phyloP scores from a whole-genome alignment of 2,113 vertebrate species.

The Elephantulus edwardii region DNA sequence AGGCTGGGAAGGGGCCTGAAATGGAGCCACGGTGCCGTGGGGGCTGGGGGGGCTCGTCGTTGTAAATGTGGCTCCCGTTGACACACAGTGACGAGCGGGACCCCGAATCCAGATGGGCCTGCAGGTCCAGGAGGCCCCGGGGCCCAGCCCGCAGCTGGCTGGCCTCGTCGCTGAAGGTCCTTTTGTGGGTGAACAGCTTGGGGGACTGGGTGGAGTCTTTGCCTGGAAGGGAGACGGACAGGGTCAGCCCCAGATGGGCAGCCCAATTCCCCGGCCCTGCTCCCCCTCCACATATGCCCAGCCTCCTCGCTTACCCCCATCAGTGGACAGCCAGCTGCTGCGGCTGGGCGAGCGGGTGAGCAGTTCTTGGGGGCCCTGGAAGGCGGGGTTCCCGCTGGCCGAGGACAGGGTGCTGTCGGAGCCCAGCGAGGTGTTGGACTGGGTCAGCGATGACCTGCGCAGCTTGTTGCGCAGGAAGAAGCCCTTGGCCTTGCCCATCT shows the following conservation, averaged over 20 bases:
- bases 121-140: constrained; percentile 83
- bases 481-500: constrained; percentile 89
- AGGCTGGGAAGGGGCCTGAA: constrained; percentile 80
- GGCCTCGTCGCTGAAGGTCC: constrained; percentile 88
- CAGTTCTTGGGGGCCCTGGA: constrained; percentile 86
- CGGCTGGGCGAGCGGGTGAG: constrained; percentile 87
- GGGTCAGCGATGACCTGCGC: constrained; percentile 92
- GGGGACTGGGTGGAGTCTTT: constrained; percentile 86
- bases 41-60: constrained; percentile 73
- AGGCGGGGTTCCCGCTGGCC: constrained; percentile 89
- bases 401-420: constrained; percentile 96
- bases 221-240: constrained; percentile 53
- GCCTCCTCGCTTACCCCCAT: constrained; percentile 87
- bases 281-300: not conserved
- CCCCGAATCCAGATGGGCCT: constrained; percentile 83
- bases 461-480: constrained; percentile 93
- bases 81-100: constrained; percentile 90
- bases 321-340: constrained; percentile 91
- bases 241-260: rapidly evolving
- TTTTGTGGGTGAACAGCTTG: constrained; percentile 86
- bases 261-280: rapidly evolving
- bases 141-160: constrained; percentile 84
- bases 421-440: constrained; percentile 94
- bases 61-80: constrained; percentile 93
- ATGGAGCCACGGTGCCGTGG: constrained; percentile 78